Evolutionary conservation across 1,140 invertebrate species (phyloP).

Genomic region (Pseudomyrmex dendroicus): DNA sequence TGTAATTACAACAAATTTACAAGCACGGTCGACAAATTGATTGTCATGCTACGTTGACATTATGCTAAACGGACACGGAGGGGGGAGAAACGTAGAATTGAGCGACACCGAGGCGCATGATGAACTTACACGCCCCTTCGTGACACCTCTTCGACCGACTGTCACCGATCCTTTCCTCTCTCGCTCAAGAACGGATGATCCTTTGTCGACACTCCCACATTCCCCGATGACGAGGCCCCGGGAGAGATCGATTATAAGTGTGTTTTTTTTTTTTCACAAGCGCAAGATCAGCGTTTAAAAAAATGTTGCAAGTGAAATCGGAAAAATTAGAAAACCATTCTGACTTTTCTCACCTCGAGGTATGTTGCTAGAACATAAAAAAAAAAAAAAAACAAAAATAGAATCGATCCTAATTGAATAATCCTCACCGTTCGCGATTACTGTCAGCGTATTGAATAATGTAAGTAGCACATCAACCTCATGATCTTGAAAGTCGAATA

Average conservation of each 20-base stretch:
- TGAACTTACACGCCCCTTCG: constrained; percentile 78
- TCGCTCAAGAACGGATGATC: constrained; percentile 71
- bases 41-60: constrained; percentile 53
- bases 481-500: constrained; percentile 41
- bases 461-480: constrained; percentile 7
- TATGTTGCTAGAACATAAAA: too few species aligned
- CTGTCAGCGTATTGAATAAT: not conserved
- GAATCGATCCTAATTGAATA: not conserved
- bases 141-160: constrained; percentile 75
- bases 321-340: too few species aligned
- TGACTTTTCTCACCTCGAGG: too few species aligned
- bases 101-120: constrained; percentile 64
- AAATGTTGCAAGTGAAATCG: too few species aligned
- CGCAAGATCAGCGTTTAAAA: too few species aligned
- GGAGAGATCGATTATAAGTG: constrained; percentile 65
- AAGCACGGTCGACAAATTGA: constrained; percentile 14
- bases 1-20: constrained; percentile 34
- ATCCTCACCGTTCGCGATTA: not conserved
- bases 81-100: constrained; percentile 23
- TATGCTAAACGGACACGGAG: constrained; percentile 36
- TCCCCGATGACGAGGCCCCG: constrained; percentile 81
- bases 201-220: constrained; percentile 83
- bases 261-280: too few species aligned
- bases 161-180: constrained; percentile 71
- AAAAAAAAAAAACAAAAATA: too few species aligned